Evolutionary conservation across 2,113 vertebrate species (phyloP).

Genomic region (Spheniscus mendiculus): DNA sequence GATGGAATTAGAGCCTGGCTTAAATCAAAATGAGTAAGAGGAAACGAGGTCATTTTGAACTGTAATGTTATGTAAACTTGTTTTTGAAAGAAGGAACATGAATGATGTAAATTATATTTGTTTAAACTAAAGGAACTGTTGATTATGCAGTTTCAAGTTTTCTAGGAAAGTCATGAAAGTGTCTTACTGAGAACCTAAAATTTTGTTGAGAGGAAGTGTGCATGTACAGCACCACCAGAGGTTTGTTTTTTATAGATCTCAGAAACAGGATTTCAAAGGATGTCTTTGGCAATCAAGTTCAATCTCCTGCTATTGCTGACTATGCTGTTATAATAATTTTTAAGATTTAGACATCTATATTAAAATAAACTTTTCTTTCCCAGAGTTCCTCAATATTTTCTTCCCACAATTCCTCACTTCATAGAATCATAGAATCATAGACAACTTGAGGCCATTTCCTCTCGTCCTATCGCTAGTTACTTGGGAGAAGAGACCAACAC

Average conservation of each 20-base stretch:
- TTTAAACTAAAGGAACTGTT: neutral
- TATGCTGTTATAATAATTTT: neutral
- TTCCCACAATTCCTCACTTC: neutral
- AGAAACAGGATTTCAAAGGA: neutral
- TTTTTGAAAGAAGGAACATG: neutral
- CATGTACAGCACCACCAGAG: neutral
- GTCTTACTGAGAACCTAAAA: neutral
- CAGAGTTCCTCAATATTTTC: neutral
- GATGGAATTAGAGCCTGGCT: neutral
- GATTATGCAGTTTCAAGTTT: neutral
- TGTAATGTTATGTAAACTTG: neutral
- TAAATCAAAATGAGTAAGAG: neutral
- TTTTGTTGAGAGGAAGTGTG: neutral
- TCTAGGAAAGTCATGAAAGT: neutral
- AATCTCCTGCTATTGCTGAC: neutral
- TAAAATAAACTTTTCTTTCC: neutral
- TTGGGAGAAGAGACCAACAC: too few species aligned
- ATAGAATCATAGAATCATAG: too few species aligned
- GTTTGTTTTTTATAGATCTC: neutral
- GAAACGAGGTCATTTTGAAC: neutral
- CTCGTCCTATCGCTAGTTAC: too few species aligned
- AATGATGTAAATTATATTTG: neutral
- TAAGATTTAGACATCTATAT: neutral
- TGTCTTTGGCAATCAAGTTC: neutral
- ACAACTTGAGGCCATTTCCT: too few species aligned